A percentile compares a stretch with the other conserved stretches of the same genome.
Conservation (phyloP, 2,797 vertebrate genomes). For the Diplodus puntazzo region DNA sequence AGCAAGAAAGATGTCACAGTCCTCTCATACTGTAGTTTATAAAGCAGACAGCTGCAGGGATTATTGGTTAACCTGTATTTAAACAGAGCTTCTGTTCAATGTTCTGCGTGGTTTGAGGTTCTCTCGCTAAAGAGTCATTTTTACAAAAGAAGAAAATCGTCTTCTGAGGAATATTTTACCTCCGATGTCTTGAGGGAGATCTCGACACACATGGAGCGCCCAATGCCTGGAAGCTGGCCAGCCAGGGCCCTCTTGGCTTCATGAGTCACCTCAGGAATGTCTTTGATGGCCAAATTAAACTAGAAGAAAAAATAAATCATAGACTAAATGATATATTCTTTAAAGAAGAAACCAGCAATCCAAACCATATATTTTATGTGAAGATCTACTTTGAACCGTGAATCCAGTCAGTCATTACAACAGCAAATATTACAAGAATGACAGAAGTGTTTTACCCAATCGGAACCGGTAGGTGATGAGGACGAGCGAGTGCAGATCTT, state of each 20-base stretch:
- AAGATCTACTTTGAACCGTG: background rate
- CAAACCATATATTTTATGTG: background rate
- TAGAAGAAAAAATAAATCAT: constrained; percentile 65
- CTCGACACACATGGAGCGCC: constrained; percentile 99
- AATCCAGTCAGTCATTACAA: background rate
- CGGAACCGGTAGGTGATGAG: constrained; percentile 97
- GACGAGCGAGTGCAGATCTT: constrained; percentile 97
- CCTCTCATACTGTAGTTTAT: background rate
- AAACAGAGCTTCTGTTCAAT: background rate
- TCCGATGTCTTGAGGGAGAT: constrained; percentile 99
- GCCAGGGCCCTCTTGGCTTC: constrained; percentile 98
- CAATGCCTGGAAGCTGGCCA: constrained; percentile 95
- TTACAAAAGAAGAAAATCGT: background rate
- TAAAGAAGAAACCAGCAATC: background rate
- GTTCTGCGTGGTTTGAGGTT: no score
- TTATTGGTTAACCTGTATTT: background rate
- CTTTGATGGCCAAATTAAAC: constrained; percentile 99
- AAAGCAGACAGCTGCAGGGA: background rate
- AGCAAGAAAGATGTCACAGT: background rate
- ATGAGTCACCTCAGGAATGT: constrained; percentile 99
- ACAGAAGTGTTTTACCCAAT: constrained; percentile 90
- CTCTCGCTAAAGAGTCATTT: background rate
- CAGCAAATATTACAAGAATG: background rate
- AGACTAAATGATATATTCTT: background rate
- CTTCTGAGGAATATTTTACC: constrained; percentile 78